These are phyloP conservation scores for Apogon talboti DNA, from an alignment of 2,797 vertebrate species.

Conservation along the genomic window DNA sequence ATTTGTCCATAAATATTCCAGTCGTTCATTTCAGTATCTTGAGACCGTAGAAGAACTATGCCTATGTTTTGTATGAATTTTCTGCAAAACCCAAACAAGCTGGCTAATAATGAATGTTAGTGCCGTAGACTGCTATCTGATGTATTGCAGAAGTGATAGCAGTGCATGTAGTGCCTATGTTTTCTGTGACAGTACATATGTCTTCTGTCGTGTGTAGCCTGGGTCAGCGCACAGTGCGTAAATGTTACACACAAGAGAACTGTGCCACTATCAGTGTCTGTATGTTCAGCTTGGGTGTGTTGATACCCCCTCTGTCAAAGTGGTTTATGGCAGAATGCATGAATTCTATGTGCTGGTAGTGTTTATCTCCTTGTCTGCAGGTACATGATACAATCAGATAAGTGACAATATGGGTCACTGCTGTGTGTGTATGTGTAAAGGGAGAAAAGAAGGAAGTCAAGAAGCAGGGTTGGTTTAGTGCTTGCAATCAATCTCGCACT, in stretches of 20 bases:
- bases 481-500: no score
- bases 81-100: constrained; percentile 16
- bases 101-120: constrained; percentile 11
- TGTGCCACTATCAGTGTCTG: constrained; percentile 27
- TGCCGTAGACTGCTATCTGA: not conserved
- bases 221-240: constrained; percentile 2
- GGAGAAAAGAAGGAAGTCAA: not conserved
- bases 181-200: constrained; percentile 36
- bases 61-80: not conserved
- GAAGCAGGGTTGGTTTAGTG: not conserved
- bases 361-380: constrained; percentile 28
- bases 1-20: not conserved
- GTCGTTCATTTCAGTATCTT: constrained; percentile 2
- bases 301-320: constrained; percentile 20
- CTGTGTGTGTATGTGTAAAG: not conserved
- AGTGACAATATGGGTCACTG: constrained; percentile 12
- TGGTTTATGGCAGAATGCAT: constrained; percentile 37
- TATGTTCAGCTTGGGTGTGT: constrained; percentile 1
- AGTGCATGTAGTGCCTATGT: constrained; percentile 9
- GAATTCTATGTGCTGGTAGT: constrained; percentile 12
- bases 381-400: constrained; percentile 33
- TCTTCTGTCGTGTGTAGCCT: constrained; percentile 28
- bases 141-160: constrained; percentile 15
- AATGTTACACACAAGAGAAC: constrained; percentile 3
- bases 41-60: constrained; percentile 11